These are phyloP conservation scores for Choristoneura fumiferana DNA, from an alignment of 1,140 invertebrate species.

Conservation along the genomic window DNA sequence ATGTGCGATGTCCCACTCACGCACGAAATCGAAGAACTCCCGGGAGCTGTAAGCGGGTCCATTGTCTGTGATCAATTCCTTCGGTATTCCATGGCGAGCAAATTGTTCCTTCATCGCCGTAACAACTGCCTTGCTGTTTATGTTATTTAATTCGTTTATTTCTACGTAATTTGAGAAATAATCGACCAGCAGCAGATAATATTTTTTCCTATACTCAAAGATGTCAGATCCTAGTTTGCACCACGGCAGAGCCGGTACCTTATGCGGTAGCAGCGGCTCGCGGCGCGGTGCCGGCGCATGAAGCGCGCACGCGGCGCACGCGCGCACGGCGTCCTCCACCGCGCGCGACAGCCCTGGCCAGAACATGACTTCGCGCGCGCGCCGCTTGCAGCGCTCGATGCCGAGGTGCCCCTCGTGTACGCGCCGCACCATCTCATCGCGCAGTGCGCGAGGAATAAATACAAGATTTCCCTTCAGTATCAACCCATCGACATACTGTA, in stretches of 20 bases:
- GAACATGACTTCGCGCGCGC: conserved; percentile 50
- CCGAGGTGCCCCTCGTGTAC: conserved; percentile 51
- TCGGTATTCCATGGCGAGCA: no score
- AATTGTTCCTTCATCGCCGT: no score
- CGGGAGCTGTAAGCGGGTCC: no score
- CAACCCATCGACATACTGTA: conserved; percentile 29
- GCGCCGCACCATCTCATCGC: conserved; percentile 41
- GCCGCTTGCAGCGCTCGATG: conserved; percentile 42
- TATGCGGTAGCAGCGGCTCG: conserved; percentile 40
- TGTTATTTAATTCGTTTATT: no score
- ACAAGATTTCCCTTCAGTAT: conserved; percentile 44
- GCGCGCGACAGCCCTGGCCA: conserved; percentile 55
- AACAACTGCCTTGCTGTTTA: no score
- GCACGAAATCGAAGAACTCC: no score
- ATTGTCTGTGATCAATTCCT: no score
- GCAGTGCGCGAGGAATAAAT: conserved; percentile 42
- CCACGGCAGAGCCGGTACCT: conserved; percentile 41
- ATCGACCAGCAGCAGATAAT: background rate
- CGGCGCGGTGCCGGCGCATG: conserved; percentile 19
- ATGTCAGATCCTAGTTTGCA: conserved; percentile 50
- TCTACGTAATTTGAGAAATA: no score
- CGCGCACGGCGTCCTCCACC: conserved; percentile 36
- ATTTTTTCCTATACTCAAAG: conserved; percentile 31
- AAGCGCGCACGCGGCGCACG: conserved; percentile 33
- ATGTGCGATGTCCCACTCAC: no score